phyloP scores from a whole-genome alignment of 2,113 vertebrate species.

The Pangasianodon gigas region DNA sequence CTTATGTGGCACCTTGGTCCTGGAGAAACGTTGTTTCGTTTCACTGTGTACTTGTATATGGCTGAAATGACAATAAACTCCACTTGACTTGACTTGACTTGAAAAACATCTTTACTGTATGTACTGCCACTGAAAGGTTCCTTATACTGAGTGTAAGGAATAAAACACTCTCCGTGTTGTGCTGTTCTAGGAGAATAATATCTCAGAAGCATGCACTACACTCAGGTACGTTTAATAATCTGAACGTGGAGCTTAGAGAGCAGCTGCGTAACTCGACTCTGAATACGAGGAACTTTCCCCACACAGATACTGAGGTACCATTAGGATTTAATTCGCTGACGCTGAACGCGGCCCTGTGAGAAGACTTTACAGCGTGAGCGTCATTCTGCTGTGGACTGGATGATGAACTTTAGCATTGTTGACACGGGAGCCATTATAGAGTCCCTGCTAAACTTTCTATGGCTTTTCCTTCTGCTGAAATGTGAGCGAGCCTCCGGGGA shows the following conservation, averaged over 20 bases:
- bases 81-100: too few species aligned
- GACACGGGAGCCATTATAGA: slow-evolving; percentile 6
- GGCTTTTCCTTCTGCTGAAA: background rate
- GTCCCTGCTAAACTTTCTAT: background rate
- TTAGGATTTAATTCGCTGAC: background rate
- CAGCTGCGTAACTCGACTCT: too few species aligned
- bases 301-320: too few species aligned
- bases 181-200: too few species aligned
- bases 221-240: background rate
- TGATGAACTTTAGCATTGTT: background rate
- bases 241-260: background rate
- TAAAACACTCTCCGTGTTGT: too few species aligned
- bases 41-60: too few species aligned
- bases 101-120: too few species aligned
- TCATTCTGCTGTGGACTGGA: background rate
- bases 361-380: background rate
- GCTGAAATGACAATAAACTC: too few species aligned
- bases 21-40: too few species aligned
- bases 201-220: too few species aligned
- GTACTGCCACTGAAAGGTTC: background rate
- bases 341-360: background rate
- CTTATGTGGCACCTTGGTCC: too few species aligned
- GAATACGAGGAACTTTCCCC: background rate
- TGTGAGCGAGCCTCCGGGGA: background rate
- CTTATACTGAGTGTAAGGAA: too few species aligned